These are phyloP conservation scores for Genyomyrus donnyi DNA, from an alignment of 2,113 vertebrate genomes.

Conservation along the genomic window DNA sequence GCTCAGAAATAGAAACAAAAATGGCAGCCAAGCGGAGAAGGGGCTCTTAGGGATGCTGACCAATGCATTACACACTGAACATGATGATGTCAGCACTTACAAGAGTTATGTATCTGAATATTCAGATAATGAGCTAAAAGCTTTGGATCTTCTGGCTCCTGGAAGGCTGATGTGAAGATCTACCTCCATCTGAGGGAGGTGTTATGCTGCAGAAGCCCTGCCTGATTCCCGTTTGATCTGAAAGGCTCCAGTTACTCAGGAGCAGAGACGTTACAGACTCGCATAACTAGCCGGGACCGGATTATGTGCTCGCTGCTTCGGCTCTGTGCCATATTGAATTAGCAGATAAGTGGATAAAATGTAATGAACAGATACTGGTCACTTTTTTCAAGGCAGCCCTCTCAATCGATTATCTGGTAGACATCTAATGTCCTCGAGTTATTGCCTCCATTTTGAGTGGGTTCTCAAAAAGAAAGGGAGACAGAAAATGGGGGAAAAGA, in stretches of 20 bases:
- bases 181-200: not conserved
- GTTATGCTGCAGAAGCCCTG: not conserved
- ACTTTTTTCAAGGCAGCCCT: not conserved
- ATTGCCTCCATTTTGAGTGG: not conserved
- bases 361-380: constrained; percentile 1
- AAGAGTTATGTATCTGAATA: not conserved
- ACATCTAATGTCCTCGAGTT: not conserved
- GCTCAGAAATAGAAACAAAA: not conserved
- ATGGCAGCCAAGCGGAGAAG: not conserved
- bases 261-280: not conserved
- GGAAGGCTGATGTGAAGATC: not conserved
- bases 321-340: constrained; percentile 1
- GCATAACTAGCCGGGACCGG: not conserved
- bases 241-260: not conserved
- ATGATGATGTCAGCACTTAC: not conserved
- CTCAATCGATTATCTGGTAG: not conserved
- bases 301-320: not conserved
- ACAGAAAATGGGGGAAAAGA: not conserved
- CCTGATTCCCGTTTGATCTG: not conserved
- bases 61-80: not conserved
- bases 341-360: constrained; percentile 1
- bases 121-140: not conserved
- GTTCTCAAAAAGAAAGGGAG: not conserved
- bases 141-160: not conserved
- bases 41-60: not conserved